These are phyloP conservation scores for Lagopus muta DNA, from an alignment of 2,113 vertebrate species.

Conservation along the genomic window DNA sequence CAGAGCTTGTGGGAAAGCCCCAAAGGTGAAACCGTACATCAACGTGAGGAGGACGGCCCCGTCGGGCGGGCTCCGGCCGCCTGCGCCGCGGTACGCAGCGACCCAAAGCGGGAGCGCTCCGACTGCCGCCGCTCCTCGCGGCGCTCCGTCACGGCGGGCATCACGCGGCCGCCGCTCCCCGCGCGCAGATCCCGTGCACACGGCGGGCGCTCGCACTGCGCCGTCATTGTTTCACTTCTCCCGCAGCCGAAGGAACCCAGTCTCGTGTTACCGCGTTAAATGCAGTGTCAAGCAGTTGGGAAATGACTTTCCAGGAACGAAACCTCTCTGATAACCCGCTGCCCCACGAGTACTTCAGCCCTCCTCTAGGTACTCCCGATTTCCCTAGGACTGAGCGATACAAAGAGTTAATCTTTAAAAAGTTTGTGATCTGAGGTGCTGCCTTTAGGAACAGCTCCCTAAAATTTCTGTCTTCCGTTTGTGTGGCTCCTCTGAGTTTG, in stretches of 20 bases:
- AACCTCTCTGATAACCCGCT: not conserved
- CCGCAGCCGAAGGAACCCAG: no score
- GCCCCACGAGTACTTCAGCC: not conserved
- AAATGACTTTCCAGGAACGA: not conserved
- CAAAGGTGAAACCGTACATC: not conserved
- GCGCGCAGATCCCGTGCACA: no score
- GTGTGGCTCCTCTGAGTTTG: conserved; percentile 38
- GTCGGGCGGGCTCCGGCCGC: no score
- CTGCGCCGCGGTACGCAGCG: no score
- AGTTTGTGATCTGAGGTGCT: conserved; percentile 25
- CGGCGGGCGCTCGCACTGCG: no score
- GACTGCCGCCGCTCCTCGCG: no score
- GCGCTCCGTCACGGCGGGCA: no score
- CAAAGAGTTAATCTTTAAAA: not conserved
- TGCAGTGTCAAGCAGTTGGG: not conserved
- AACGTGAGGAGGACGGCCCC: not conserved
- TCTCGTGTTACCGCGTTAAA: no score
- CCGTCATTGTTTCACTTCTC: not conserved
- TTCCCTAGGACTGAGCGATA: not conserved
- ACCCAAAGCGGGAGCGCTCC: no score
- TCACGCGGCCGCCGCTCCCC: no score
- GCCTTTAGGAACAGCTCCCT: conserved; percentile 51
- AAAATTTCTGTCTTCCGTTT: conserved; percentile 43
- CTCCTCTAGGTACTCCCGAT: not conserved
- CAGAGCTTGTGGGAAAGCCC: no score